phyloP scores from a whole-genome alignment of 2,888 invertebrate species.

The Chrysolina haemoptera region DNA sequence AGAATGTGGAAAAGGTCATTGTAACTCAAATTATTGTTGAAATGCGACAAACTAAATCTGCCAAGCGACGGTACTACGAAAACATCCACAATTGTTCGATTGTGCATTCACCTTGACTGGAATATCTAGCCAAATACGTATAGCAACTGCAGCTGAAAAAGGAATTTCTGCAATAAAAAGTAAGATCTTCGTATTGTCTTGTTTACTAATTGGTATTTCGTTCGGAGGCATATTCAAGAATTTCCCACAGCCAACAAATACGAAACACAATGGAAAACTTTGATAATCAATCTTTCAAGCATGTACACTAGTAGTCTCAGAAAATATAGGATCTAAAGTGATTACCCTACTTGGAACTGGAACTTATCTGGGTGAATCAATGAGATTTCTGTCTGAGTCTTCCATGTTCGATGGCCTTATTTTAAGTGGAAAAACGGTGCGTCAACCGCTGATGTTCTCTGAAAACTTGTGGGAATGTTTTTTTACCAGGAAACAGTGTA shows the following conservation, averaged over 20 bases:
- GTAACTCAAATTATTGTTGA: no score
- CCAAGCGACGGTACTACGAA: slow-evolving; percentile 11
- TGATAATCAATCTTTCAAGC: not conserved
- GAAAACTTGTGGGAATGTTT: no score
- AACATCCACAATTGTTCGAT: slow-evolving; percentile 19
- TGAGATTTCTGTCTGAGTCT: no score
- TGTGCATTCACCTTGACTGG: slow-evolving; percentile 25
- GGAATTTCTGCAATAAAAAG: slow-evolving; percentile 26
- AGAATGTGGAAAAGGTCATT: no score
- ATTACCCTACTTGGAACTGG: no score
- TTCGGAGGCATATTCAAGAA: slow-evolving; percentile 19
- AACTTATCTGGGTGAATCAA: no score
- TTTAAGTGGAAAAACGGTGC: no score
- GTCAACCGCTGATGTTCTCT: no score
- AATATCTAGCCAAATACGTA: slow-evolving; percentile 33
- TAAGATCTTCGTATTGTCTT: slow-evolving; percentile 26
- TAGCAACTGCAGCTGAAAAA: slow-evolving; percentile 25
- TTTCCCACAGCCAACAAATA: slow-evolving; percentile 32
- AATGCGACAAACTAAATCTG: no score
- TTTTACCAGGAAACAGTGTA: no score
- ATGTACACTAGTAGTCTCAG: not conserved
- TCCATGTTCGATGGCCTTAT: no score
- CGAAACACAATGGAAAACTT: slow-evolving; percentile 4
- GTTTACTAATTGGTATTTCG: slow-evolving; percentile 31
- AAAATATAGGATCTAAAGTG: no score